phyloP scores from a whole-genome alignment of 2,797 vertebrate genomes.

The Hipposideros larvatus region DNA sequence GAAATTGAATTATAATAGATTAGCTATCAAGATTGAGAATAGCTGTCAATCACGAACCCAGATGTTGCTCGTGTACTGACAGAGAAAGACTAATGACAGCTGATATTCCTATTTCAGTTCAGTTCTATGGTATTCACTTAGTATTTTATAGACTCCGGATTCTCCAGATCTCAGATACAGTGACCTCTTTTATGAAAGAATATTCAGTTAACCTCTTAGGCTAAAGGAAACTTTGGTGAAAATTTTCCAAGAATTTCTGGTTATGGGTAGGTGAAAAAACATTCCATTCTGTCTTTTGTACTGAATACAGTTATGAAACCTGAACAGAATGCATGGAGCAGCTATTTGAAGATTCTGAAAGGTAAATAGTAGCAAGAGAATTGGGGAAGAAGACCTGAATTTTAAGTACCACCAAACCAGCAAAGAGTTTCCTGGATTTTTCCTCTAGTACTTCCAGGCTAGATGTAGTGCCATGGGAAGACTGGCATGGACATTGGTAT shows the following conservation, averaged over 20 bases:
- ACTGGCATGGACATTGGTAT: not conserved
- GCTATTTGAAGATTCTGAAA: not conserved
- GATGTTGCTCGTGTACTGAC: not conserved
- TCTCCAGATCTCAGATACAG: not conserved
- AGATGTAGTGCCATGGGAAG: not conserved
- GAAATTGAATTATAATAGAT: not conserved
- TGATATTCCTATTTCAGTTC: not conserved
- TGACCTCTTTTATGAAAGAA: not conserved
- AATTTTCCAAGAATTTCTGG: not conserved
- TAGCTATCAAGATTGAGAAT: not conserved
- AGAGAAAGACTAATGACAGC: not conserved
- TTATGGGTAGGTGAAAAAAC: not conserved
- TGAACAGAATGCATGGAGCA: not conserved
- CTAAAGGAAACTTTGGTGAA: not conserved
- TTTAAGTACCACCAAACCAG: not conserved
- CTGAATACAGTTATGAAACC: not conserved
- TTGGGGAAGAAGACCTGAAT: not conserved
- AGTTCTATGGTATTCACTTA: not conserved
- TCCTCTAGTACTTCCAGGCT: not conserved
- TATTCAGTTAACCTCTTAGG: not conserved
- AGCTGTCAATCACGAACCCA: not conserved
- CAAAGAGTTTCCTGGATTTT: not conserved
- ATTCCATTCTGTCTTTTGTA: not conserved
- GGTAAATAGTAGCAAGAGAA: not conserved
- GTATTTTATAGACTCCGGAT: not conserved